Evolutionary conservation across 2,888 invertebrate genomes (phyloP).

Genomic region (Pammene fasciana): DNA sequence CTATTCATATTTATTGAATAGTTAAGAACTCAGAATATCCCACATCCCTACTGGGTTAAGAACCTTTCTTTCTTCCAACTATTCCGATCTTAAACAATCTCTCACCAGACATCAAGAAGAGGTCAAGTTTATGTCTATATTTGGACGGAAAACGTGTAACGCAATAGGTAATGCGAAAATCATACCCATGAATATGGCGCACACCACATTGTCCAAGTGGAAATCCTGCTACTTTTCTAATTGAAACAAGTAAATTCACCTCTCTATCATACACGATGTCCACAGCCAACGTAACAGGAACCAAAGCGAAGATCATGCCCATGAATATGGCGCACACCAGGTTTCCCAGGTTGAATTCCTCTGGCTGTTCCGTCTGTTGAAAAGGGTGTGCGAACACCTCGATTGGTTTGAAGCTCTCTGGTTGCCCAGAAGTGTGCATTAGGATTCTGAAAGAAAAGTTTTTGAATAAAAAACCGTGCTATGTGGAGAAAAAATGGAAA

Average conservation of each 20-base stretch:
- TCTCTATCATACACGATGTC: constrained; percentile 93
- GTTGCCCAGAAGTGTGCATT: constrained; percentile 65
- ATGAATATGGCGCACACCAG: constrained; percentile 90
- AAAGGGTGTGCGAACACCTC: constrained; percentile 87
- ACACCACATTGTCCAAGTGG: not conserved
- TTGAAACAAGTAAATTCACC: constrained; percentile 71
- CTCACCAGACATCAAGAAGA: no score
- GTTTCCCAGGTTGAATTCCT: constrained; percentile 87
- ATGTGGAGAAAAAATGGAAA: no score
- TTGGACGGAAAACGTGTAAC: no score
- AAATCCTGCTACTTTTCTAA: not conserved
- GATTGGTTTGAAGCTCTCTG: constrained; percentile 82
- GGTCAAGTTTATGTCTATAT: no score
- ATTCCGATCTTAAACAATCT: no score
- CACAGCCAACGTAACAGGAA: constrained; percentile 90
- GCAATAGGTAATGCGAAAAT: no score
- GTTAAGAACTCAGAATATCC: no score
- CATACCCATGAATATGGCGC: not conserved
- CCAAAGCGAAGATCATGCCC: constrained; percentile 91
- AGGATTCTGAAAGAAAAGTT: constrained; percentile 57
- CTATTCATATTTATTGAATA: no score
- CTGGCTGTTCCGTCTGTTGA: constrained; percentile 88
- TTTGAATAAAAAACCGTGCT: no score
- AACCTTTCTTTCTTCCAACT: no score
- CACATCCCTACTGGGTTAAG: no score